Evolutionary conservation across 1,140 invertebrate genomes (phyloP).

Genomic region (Drosophila punjabiensis): DNA sequence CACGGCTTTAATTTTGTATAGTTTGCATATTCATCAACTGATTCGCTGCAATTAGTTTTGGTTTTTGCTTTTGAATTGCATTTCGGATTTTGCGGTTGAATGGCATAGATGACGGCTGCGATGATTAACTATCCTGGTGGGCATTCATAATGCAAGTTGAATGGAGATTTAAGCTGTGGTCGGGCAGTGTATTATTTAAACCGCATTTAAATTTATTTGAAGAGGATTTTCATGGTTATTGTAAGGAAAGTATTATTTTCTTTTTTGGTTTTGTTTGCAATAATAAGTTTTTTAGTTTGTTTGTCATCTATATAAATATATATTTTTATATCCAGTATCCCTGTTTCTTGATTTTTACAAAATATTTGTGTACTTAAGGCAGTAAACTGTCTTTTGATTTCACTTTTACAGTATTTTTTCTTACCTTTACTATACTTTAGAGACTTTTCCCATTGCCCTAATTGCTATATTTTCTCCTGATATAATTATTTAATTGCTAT

Average conservation of each 20-base stretch:
- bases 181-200: not conserved
- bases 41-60: slow-evolving; percentile 58
- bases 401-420: not conserved
- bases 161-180: slow-evolving; percentile 17
- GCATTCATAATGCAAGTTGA: slow-evolving; percentile 35
- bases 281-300: not conserved
- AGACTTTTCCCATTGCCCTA: not conserved
- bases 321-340: not conserved
- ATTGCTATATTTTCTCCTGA: not conserved
- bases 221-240: not conserved
- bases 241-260: not conserved
- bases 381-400: not conserved
- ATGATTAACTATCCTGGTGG: slow-evolving; percentile 24
- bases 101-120: slow-evolving; percentile 15
- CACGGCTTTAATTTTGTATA: slow-evolving; percentile 46
- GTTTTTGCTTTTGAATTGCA: slow-evolving; percentile 51
- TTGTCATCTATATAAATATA: not conserved
- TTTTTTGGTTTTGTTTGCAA: not conserved
- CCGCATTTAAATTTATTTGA: not conserved
- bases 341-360: not conserved
- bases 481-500: not conserved
- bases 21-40: slow-evolving; percentile 64
- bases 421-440: too few relatives aligned
- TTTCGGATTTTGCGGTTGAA: slow-evolving; percentile 36
- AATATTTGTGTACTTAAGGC: not conserved